phyloP scores from a whole-genome alignment of 2,888 invertebrate genomes.

The Drosophila koepferae region DNA sequence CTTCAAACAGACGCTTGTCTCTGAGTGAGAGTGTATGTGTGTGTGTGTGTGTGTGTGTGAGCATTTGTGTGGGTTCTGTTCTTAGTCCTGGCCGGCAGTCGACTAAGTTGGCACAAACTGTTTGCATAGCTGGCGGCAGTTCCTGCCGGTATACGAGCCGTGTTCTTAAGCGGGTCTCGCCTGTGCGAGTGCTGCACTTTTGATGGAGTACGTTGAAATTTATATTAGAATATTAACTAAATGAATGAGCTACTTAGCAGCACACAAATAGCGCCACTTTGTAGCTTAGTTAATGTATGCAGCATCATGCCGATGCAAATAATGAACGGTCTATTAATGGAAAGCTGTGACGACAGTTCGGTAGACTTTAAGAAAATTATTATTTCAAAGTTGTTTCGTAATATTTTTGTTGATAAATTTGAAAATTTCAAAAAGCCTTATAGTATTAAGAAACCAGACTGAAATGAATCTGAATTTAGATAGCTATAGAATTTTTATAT shows the following conservation, averaged over 20 bases:
- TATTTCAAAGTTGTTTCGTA: neutral
- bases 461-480: too few relatives aligned
- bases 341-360: neutral
- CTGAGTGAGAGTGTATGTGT: neutral
- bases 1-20: conserved; percentile 51
- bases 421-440: neutral
- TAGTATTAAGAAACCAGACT: neutral
- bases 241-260: conserved; percentile 61
- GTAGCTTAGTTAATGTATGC: conserved; percentile 44
- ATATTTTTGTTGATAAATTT: neutral
- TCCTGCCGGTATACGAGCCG: conserved; percentile 33
- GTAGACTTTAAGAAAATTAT: neutral
- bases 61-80: neutral
- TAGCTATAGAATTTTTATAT: too few relatives aligned
- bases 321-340: conserved; percentile 42
- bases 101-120: conserved; percentile 47
- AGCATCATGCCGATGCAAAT: conserved; percentile 29
- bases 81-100: conserved; percentile 28
- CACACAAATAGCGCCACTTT: conserved; percentile 47
- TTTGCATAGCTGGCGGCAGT: conserved; percentile 55
- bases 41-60: conserved; percentile 5
- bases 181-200: conserved; percentile 53
- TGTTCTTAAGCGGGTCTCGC: conserved; percentile 1
- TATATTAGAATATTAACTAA: conserved; percentile 73
- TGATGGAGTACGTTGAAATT: conserved; percentile 72